Percentiles rank a stretch among this genome's conserved stretches.
phyloP scores from a whole-genome alignment of 1,140 invertebrate species.

The Centruroides vittatus region DNA sequence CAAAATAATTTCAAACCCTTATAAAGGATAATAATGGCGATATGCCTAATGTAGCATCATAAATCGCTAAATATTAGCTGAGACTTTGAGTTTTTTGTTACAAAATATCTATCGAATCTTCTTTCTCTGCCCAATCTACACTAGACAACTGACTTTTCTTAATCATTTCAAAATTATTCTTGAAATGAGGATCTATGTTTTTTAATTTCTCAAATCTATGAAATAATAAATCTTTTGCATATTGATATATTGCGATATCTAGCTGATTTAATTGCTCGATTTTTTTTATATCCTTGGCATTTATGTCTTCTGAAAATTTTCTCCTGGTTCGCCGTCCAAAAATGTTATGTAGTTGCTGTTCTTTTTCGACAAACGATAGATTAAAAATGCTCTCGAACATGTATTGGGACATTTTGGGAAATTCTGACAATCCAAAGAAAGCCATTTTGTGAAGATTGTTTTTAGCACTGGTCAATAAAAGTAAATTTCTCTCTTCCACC shows the following conservation, averaged over 20 bases:
- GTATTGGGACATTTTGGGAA: conserved; percentile 26
- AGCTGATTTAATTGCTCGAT: conserved; percentile 26
- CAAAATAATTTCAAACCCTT: too few species aligned
- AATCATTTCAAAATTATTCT: conserved; percentile 35
- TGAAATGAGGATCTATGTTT: conserved; percentile 60
- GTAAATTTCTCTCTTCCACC: conserved; percentile 18
- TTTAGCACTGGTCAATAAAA: conserved; percentile 30
- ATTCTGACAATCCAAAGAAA: conserved; percentile 32
- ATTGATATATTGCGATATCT: conserved; percentile 31
- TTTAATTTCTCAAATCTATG: conserved; percentile 46
- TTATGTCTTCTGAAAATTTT: conserved; percentile 15
- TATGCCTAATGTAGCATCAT: too few species aligned
- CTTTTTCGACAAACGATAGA: conserved; percentile 19
- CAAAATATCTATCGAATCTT: conserved; percentile 14
- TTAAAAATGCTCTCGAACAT: conserved; percentile 32
- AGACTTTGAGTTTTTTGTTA: background rate
- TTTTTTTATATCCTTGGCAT: conserved; percentile 18
- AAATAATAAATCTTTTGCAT: conserved; percentile 31
- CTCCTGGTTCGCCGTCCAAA: background rate
- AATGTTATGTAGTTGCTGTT: conserved; percentile 2
- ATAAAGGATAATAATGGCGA: too few species aligned
- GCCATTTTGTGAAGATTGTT: conserved; percentile 29
- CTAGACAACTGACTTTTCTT: conserved; percentile 4
- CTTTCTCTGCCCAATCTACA: conserved; percentile 16
- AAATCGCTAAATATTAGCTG: too few species aligned